Evolutionary conservation across 2,888 invertebrate genomes (phyloP), one percentile per base, ranked within the genome.

Genomic region (Apodemia duryi): DNA sequence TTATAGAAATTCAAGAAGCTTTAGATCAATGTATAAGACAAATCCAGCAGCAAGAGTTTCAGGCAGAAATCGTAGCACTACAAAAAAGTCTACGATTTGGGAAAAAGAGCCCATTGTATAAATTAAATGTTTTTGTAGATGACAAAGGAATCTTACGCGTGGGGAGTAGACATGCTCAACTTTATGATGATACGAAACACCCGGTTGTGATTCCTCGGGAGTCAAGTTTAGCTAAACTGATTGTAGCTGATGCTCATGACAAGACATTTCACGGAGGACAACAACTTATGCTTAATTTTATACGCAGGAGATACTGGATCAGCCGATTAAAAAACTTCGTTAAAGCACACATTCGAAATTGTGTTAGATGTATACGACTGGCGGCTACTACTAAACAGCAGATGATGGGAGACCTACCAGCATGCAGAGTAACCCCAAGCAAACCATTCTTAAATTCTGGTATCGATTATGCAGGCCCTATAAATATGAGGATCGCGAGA

Each of bases 231-330:
- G 38, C 38, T 9, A 38, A 38, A 38, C 6, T 38, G 2, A 38
- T 38, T 7, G 38, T 38, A 6, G 38, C 38, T 38, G 38, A 38
- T 61, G 71, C 71, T 0, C 73, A 74, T 52, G 0, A 38, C 0
- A 65, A 66, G 41, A 70, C 71, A 51, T 29, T 75, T 5, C 77
- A 77, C 65, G 76, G 76, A 6, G 75, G 74, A 6, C 69, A 70
- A 4, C 72, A 71, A n/a, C 6, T 72, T 1, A 73, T 70, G 64
- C 13, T 74, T 0, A 71, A 68, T 63, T 73, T 66, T 49, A 9
- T 75, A 6, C 60, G 72, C 28, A 49, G 67, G 0, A 70, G 66
- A 60, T 75, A 68, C 28, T 75, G 72, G 72, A 74, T 77, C 2
- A 9, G 74, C 21, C 43, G 67, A 7, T 66, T 46, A 0, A 71